Conservation (phyloP, 2,113 vertebrate genomes). For the Pituophis catenifer region DNA sequence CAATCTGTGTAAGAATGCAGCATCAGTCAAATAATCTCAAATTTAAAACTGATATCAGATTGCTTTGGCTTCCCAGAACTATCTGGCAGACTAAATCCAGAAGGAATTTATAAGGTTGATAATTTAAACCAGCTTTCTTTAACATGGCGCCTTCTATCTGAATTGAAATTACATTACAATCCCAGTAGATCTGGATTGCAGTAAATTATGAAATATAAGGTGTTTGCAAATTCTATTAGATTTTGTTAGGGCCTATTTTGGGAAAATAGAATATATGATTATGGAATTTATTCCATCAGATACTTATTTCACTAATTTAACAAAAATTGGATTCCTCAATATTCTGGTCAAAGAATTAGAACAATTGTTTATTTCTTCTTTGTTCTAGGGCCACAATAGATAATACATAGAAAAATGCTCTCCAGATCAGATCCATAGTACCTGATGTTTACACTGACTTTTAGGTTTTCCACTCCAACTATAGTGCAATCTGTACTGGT, state of each 20-base stretch:
- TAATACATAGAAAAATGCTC: not conserved
- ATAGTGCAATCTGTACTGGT: not conserved
- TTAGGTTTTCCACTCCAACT: not conserved
- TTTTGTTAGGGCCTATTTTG: not conserved
- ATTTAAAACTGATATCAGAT: not conserved
- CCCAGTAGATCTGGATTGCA: not conserved
- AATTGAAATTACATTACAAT: not conserved
- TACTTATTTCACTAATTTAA: slow-evolving; percentile 9
- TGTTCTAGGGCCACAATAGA: not conserved
- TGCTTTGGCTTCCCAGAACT: not conserved
- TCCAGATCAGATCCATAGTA: not conserved
- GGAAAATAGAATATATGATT: not conserved
- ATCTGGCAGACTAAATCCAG: not conserved
- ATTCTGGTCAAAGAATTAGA: not conserved
- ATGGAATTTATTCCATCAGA: slow-evolving; percentile 21
- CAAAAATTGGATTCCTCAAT: slow-evolving; percentile 32
- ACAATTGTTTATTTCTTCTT: not conserved
- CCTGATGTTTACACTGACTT: not conserved
- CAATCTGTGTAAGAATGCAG: not conserved
- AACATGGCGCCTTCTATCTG: not conserved
- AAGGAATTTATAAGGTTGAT: not conserved
- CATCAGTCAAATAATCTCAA: not conserved
- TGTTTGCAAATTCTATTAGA: not conserved
- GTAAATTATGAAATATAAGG: not conserved
- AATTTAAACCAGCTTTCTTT: not conserved